Evolutionary conservation across 1,140 invertebrate genomes (phyloP).

Genomic region (Lanistes nyassanus): DNA sequence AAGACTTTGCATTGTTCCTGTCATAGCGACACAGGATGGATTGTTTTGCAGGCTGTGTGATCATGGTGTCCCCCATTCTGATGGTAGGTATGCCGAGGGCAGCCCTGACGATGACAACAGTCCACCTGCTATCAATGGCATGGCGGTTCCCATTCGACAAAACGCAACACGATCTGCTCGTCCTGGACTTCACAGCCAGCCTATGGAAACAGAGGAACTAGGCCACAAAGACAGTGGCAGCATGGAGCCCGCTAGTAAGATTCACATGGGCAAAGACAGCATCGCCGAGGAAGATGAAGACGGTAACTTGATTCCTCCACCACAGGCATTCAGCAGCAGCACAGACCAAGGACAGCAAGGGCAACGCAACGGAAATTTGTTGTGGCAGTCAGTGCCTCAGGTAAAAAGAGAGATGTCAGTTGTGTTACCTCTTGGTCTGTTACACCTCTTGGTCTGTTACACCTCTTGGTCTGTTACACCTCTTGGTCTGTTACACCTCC

Average conservation of each 20-base stretch:
- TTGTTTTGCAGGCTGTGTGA: no score
- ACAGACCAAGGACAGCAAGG: constrained; percentile 29
- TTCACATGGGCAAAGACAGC: constrained; percentile 32
- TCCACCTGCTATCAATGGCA: constrained; percentile 51
- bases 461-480: no score
- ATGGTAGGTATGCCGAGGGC: constrained; percentile 50
- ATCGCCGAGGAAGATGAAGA: constrained; percentile 46
- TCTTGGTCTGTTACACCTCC: neutral
- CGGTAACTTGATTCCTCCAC: constrained; percentile 49
- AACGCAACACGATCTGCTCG: constrained; percentile 38
- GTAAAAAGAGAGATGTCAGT: constrained; percentile 29
- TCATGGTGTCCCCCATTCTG: no score
- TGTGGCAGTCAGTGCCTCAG: constrained; percentile 57
- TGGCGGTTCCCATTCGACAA: constrained; percentile 49
- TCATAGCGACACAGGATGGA: neutral
- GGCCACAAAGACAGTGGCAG: neutral
- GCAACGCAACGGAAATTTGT: constrained; percentile 41
- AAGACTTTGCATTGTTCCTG: neutral
- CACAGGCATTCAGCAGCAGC: constrained; percentile 53
- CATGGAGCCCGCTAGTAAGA: constrained; percentile 15
- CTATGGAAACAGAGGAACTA: constrained; percentile 38
- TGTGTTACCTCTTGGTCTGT: neutral
- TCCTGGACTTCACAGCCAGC: constrained; percentile 39
- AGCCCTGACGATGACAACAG: constrained; percentile 41
- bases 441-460: neutral